These are phyloP conservation scores for Cyprinodon tularosa DNA, from an alignment of 2,113 vertebrate species.

Conservation along the genomic window DNA sequence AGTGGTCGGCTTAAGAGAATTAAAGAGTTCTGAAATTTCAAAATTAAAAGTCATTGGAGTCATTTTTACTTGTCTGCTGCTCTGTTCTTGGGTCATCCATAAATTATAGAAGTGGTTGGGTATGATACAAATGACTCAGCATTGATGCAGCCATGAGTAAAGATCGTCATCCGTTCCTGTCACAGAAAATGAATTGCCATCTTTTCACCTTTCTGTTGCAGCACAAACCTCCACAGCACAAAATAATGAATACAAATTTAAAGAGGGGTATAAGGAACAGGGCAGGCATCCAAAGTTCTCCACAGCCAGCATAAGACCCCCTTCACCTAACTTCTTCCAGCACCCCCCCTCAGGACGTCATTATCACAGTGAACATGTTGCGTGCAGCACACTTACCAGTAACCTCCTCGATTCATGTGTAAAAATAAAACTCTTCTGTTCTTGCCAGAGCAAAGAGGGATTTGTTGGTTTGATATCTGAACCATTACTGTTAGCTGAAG, in stretches of 20 bases:
- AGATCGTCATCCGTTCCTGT: slow-evolving; percentile 23
- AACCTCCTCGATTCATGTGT: slow-evolving; percentile 32
- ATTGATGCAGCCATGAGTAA: slow-evolving; percentile 16
- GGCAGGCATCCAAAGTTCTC: slow-evolving; percentile 39
- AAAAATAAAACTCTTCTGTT: slow-evolving; percentile 59
- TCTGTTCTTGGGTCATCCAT: background rate
- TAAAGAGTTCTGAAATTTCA: background rate
- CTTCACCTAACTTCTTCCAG: slow-evolving; percentile 22
- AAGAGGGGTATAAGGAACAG: background rate
- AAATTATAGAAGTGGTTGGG: slow-evolving; percentile 14
- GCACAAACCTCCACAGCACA: slow-evolving; percentile 5
- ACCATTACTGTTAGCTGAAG: slow-evolving; percentile 49
- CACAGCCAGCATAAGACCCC: slow-evolving; percentile 16
- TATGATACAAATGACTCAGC: slow-evolving; percentile 34
- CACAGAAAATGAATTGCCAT: slow-evolving; percentile 38
- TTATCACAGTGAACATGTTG: slow-evolving; percentile 58
- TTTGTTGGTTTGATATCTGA: slow-evolving; percentile 51
- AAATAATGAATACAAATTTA: slow-evolving; percentile 26
- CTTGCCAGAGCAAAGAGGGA: slow-evolving; percentile 34
- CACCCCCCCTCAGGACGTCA: slow-evolving; percentile 50
- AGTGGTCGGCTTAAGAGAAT: background rate
- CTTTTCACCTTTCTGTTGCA: slow-evolving; percentile 9
- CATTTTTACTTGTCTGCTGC: background rate
- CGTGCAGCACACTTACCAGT: slow-evolving; percentile 49
- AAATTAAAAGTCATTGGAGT: background rate